Percentiles rank a stretch among this genome's conserved stretches.
Conservation (phyloP, 2,113 vertebrate genomes). For the Antechinus stuartii region DNA sequence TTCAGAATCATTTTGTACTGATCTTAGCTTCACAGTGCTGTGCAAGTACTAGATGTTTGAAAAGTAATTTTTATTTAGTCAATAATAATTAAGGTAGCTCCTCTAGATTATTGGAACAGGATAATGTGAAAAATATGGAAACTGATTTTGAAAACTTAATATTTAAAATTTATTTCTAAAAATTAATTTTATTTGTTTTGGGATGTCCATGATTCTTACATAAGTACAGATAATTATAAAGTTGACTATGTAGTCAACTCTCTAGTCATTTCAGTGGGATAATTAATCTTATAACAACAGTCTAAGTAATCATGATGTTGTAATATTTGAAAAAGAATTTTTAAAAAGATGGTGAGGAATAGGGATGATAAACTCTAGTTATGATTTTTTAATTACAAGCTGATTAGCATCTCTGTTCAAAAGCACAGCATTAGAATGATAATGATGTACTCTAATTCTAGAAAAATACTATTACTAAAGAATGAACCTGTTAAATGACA, state of each 20-base stretch:
- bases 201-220: neutral
- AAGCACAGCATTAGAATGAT: neutral
- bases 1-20: neutral
- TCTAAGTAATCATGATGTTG: neutral
- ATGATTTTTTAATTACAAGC: neutral
- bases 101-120: neutral
- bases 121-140: neutral
- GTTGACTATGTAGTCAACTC: neutral
- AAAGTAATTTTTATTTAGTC: neutral
- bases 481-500: neutral
- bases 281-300: neutral
- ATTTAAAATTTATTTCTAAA: neutral
- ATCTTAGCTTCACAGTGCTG: neutral
- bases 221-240: neutral
- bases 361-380: neutral
- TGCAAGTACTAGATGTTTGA: neutral
- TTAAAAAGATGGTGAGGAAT: neutral
- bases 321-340: neutral
- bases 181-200: neutral
- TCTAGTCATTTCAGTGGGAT: neutral
- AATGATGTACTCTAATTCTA: neutral
- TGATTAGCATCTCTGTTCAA: neutral
- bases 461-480: conserved; percentile 18
- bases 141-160: neutral
- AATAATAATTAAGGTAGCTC: neutral